Base-by-base conservation (phyloP, 2,888 invertebrate species). In the Andrena camellia region DNA sequence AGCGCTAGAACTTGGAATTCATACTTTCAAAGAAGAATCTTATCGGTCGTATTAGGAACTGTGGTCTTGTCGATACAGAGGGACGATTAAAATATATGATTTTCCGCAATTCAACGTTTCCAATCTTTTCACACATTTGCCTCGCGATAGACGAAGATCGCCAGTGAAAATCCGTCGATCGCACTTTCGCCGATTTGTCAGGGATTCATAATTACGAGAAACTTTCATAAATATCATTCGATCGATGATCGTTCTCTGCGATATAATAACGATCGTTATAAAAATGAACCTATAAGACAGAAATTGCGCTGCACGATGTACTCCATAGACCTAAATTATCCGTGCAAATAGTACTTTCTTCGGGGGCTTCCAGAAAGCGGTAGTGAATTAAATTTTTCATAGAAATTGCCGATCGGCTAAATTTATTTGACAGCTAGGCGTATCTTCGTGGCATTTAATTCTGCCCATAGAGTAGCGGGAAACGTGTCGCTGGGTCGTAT, bases 101-200 rank as follows among this genome's bases (percentile, higher is more conserved):
- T 42, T 42, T 1, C 42, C 13, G 13, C 13, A 42, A 42, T 42
- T 42, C 42, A 42, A 13, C 13, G 13, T 42, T 13, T 10, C 42
- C 3, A 42, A 42, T 13, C 13, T 42, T 42, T 42, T 42, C 42
- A 42, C 13, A 42, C 3, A 4, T 42, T 42, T 13, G 42, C 42
- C 42, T 17, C 17, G 42, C 42, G 42, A 17, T 17, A 13, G 42
- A 42, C 42, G 17, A 17, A 42, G 42, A 13, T 17, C 42, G 4
- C 42, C 42, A 42, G 42, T 4, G 42, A 13, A 42, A 42, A 42
- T 17, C 20, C 6, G 13, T 10, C 8, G 54, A 35, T 29, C 60
- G 48, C 29, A 82, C 78, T 82, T 78, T 82, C 81, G 67, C 70
- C 66, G 62, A 82, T 82, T 74, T 78, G 67, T 70, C 29, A 13